These are phyloP conservation scores for Hypomecis atomaria DNA, from an alignment of 2,888 invertebrate species.

Conservation along the genomic window DNA sequence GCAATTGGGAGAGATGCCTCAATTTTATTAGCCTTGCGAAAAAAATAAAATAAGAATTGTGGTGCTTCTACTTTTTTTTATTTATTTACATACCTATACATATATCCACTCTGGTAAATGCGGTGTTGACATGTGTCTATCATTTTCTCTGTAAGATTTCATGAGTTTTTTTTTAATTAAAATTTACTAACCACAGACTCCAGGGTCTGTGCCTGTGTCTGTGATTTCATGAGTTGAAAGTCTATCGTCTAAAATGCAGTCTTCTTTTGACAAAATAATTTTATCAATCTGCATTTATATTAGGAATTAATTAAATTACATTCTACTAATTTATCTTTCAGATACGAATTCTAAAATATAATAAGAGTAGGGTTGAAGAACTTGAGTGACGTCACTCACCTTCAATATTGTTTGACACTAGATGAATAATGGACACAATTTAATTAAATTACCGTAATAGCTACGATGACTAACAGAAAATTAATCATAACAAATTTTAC, in stretches of 20 bases:
- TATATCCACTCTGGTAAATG: too few species aligned
- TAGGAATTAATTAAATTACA: not conserved
- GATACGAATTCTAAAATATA: not conserved
- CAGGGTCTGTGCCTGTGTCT: too few species aligned
- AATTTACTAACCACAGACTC: too few species aligned
- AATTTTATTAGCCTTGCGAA: slow-evolving; percentile 16
- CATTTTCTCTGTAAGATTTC: too few species aligned
- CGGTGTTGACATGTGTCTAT: too few species aligned
- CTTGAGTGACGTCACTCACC: slow-evolving; percentile 7
- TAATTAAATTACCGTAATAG: slow-evolving; percentile 25
- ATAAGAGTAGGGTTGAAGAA: not conserved
- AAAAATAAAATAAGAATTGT: slow-evolving; percentile 3
- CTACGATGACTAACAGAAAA: slow-evolving; percentile 18
- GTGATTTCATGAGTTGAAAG: too few species aligned
- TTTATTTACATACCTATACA: too few species aligned
- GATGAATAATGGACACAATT: slow-evolving; percentile 22
- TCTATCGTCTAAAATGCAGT: too few species aligned
- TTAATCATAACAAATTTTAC: slow-evolving; percentile 4
- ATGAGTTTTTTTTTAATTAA: too few species aligned
- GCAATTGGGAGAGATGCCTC: slow-evolving; percentile 16
- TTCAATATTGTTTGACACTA: slow-evolving; percentile 19
- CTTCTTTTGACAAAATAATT: too few species aligned
- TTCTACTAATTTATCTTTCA: not conserved
- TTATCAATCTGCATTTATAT: too few species aligned
- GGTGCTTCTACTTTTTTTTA: too few species aligned